phyloP scores from a whole-genome alignment of 1,140 invertebrate species.

The Wasmannia auropunctata region DNA sequence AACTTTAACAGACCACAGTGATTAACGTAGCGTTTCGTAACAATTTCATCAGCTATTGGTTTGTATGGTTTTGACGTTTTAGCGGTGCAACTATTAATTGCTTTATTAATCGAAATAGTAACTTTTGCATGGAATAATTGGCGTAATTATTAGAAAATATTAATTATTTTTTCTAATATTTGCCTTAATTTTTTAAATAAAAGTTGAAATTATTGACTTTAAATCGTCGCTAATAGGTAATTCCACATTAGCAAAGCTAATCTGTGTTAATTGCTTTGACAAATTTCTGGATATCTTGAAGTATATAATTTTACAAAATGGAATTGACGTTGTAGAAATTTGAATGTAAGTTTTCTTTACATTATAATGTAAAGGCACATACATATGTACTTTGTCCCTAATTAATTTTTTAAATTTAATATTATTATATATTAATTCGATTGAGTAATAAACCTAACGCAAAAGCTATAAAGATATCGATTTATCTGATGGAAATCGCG shows the following conservation, averaged over 20 bases:
- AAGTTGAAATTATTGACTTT: background rate
- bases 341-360: background rate
- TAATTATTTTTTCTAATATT: background rate
- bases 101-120: conserved; percentile 32
- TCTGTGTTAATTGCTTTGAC: background rate
- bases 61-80: conserved; percentile 49
- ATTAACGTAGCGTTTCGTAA: conserved; percentile 45
- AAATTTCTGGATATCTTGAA: background rate
- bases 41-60: conserved; percentile 61
- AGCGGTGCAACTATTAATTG: conserved; percentile 41
- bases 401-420: background rate
- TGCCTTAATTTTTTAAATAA: background rate
- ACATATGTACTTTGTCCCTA: background rate
- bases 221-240: background rate
- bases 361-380: background rate
- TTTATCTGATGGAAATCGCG: conserved; percentile 52
- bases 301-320: background rate
- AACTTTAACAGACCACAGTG: conserved; percentile 51
- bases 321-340: background rate
- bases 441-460: background rate
- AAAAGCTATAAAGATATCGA: conserved; percentile 19
- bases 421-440: background rate
- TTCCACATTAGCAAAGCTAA: background rate
- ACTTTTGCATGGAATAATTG: conserved; percentile 5
- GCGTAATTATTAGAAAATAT: background rate